Evolutionary conservation across 2,888 invertebrate species (phyloP).

Genomic region (Platycnemis pennipes): DNA sequence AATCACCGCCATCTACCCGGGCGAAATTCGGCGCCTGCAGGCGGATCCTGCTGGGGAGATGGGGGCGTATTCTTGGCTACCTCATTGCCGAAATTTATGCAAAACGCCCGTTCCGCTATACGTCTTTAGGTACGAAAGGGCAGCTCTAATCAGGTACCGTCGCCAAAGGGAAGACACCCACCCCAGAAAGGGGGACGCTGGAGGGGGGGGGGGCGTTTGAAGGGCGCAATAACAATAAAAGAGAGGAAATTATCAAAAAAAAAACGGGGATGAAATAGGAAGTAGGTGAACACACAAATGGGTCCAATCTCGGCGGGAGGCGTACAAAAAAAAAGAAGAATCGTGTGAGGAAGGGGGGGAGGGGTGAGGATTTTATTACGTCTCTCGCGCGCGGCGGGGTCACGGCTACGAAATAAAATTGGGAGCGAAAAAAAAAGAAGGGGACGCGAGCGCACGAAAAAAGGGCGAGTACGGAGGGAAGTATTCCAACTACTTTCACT

Average conservation of each 20-base stretch:
- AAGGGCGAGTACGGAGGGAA: background rate
- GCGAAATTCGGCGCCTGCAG: background rate
- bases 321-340: no score
- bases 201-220: no score
- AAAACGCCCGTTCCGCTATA: conserved; percentile 64
- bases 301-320: background rate
- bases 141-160: background rate
- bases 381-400: background rate
- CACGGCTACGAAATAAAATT: background rate
- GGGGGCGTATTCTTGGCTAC: background rate
- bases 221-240: no score
- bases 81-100: conserved; percentile 53
- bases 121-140: conserved; percentile 25
- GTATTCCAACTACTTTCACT: no score
- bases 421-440: background rate
- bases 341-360: background rate
- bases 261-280: no score
- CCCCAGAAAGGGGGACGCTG: background rate
- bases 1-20: conserved; percentile 10
- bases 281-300: background rate
- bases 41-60: background rate
- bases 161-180: no score
- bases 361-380: background rate
- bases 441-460: background rate
- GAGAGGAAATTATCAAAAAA: background rate